Evolutionary conservation across 2,113 vertebrate genomes (phyloP), one percentile per base, ranked within the genome.

Genomic region (Atrichornis clamosus): DNA sequence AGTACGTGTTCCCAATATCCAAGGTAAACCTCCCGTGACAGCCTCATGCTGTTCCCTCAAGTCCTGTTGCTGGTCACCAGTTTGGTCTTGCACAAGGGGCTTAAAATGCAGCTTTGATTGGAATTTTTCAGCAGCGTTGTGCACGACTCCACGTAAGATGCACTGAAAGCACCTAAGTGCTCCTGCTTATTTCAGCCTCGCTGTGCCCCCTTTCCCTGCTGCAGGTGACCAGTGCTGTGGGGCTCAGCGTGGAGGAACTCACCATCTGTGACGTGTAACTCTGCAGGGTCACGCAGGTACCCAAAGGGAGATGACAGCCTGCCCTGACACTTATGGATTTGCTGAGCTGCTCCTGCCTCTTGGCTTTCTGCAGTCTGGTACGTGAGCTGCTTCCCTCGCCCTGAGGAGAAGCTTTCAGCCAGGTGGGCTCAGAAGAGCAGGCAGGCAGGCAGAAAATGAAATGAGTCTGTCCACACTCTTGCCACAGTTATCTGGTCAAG

Each of bases 141-240:
- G 49, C 20, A 4, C 1, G 1, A 28, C 47, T 84, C 69, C 42
- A 26, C 0, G 0, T 22, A 23, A 2, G 12, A 55, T 17, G 37
- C 11, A 24, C 84, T 84, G 47, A 50, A 37, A 76, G 23, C 75
- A 58, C 41, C 13, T 16, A 17, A 35, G 21, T 1, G 1, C 35
- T 84, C 35, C n/a, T 78, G 21, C 30, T 8, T 0, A 0, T 41
- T 63, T 44, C 20, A 7, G 21, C 30, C 56, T 82, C 0, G 0
- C 27, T 42, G 24, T 11, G 2, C 35, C 69, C 32, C 26, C 73
- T 67, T 50, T 46, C 41, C 21, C 19, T 52, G 81, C 80, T 68
- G 44, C 32, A 26, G 56, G 7, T 52, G 50, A 35, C 21, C 72
- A 41, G 80, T 0, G 0, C 72, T 2, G 0, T 22, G 26, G n/a